Evolutionary conservation across 2,888 invertebrate genomes (phyloP).

Genomic region (Epirrhoe alternata): DNA sequence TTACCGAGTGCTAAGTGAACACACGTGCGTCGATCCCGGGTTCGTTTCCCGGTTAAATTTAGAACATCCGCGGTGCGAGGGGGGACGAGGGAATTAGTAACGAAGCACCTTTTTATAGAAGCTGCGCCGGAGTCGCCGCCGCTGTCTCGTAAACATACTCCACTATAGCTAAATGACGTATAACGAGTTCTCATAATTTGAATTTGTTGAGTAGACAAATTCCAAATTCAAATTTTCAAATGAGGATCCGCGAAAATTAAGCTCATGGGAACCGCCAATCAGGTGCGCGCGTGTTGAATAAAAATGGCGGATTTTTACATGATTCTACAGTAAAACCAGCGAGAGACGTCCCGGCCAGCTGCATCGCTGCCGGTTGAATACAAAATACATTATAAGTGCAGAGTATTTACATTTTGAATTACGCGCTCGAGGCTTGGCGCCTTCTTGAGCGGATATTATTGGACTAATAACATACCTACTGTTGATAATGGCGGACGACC

Average conservation of each 20-base stretch:
- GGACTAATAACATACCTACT: constrained; percentile 30
- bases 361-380: constrained; percentile 74
- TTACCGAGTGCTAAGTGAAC: constrained; percentile 75
- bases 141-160: constrained; percentile 49
- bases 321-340: constrained; percentile 80
- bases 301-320: constrained; percentile 82
- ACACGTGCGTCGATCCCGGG: constrained; percentile 72
- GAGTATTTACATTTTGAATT: constrained; percentile 84
- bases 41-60: constrained; percentile 80
- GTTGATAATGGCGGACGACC: constrained; percentile 12
- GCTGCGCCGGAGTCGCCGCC: constrained; percentile 61
- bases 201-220: constrained; percentile 58
- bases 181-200: constrained; percentile 45
- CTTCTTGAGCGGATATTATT: constrained; percentile 48
- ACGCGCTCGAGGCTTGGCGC: constrained; percentile 71
- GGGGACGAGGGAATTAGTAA: constrained; percentile 63
- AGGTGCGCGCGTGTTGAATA: constrained; percentile 75
- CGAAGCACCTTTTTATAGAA: constrained; percentile 83
- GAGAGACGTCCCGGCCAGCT: constrained; percentile 72
- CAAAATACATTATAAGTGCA: constrained; percentile 81
- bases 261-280: constrained; percentile 82
- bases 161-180: constrained; percentile 46
- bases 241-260: constrained; percentile 79
- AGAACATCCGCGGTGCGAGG: constrained; percentile 57
- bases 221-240: constrained; percentile 28